Evolutionary conservation across 92 coral and sea anemone genomes (phyloP).

Genomic region (Isaurus tuberculatus): DNA sequence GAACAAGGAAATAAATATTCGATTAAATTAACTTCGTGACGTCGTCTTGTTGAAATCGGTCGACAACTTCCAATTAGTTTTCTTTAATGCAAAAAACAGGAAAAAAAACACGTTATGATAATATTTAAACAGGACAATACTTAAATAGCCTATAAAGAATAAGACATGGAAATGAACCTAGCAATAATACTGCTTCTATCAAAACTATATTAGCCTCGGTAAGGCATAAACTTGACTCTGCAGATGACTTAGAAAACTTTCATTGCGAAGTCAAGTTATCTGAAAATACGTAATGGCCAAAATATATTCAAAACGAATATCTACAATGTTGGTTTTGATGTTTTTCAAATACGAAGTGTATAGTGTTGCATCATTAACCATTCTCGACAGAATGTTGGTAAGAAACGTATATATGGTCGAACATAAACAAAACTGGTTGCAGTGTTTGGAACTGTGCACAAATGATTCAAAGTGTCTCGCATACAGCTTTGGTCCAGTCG

Average conservation of each 20-base stretch:
- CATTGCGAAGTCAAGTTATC: not conserved
- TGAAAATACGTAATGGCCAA: not conserved
- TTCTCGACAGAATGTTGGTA: not conserved
- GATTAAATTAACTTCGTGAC: not conserved
- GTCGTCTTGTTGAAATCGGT: not conserved
- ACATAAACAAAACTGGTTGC: conserved; percentile 14
- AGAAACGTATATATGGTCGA: not conserved
- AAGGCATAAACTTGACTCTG: not conserved
- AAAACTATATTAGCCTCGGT: not conserved
- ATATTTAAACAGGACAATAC: not conserved
- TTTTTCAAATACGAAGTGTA: not conserved
- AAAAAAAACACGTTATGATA: not conserved
- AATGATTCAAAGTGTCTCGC: conserved; percentile 4
- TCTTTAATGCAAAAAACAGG: not conserved
- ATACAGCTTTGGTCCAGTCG: conserved; percentile 2
- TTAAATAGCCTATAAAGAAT: not conserved
- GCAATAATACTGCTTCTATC: not conserved
- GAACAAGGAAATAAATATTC: not conserved
- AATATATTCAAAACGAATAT: not conserved
- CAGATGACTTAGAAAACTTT: not conserved
- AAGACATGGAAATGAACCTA: not conserved
- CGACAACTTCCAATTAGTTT: not conserved
- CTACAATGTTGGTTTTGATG: not conserved
- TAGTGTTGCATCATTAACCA: not conserved
- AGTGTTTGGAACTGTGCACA: conserved; percentile 23